These are phyloP conservation scores for Drosophila sp. DNA, from an alignment of 1,140 invertebrate genomes.

Conservation along the genomic window DNA sequence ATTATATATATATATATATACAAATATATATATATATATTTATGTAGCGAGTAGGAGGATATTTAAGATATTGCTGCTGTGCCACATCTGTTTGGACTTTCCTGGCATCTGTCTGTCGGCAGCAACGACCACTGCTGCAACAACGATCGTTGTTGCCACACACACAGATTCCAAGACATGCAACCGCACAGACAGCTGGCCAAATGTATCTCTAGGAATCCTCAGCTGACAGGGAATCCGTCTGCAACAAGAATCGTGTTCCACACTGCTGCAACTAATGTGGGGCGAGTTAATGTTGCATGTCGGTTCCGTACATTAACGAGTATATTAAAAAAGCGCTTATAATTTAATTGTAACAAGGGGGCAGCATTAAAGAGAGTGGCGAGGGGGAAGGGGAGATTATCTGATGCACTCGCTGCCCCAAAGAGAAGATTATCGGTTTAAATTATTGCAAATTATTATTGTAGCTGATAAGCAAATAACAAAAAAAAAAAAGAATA, in stretches of 20 bases:
- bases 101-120: neutral
- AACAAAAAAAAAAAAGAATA: conserved; percentile 43
- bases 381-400: conserved; percentile 26
- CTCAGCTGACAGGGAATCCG: conserved; percentile 10
- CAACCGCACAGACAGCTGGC: neutral
- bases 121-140: conserved; percentile 24
- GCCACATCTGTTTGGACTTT: neutral
- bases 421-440: conserved; percentile 43
- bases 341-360: conserved; percentile 79
- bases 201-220: neutral
- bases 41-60: conserved; percentile 19
- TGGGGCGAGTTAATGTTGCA: neutral
- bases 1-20: conserved; percentile 39
- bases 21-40: conserved; percentile 20
- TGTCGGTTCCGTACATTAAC: conserved; percentile 51
- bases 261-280: conserved; percentile 35
- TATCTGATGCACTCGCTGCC: conserved; percentile 14
- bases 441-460: conserved; percentile 78
- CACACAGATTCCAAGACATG: neutral
- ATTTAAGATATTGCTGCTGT: conserved; percentile 20
- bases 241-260: neutral
- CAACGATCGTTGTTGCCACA: conserved; percentile 2
- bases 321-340: conserved; percentile 82
- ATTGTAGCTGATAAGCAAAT: conserved; percentile 55
- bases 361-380: conserved; percentile 11